Evolutionary conservation across 2,113 vertebrate genomes (phyloP).

Genomic region (Dermatemys mawii): DNA sequence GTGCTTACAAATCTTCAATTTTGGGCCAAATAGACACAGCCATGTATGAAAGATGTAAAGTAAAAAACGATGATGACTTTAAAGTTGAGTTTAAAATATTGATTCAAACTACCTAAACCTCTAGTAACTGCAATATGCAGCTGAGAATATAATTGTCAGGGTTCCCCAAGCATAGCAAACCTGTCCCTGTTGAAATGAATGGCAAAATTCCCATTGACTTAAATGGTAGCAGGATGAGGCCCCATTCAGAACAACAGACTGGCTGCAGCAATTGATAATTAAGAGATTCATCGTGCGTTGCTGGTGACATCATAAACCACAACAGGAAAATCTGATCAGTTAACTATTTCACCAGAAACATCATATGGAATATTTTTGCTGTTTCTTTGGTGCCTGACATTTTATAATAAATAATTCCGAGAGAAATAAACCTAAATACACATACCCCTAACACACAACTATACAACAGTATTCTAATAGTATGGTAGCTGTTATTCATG

Average conservation of each 20-base stretch:
- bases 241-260: background rate
- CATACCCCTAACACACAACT: background rate
- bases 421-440: background rate
- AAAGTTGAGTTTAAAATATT: constrained; percentile 12
- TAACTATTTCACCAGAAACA: background rate
- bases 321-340: background rate
- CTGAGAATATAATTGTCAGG: background rate
- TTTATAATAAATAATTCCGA: background rate
- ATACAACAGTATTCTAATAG: background rate
- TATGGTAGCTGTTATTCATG: background rate
- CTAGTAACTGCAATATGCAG: background rate
- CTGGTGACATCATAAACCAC: background rate
- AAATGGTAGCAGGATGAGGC: background rate
- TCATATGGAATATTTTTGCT: background rate
- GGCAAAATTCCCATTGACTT: background rate
- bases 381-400: background rate
- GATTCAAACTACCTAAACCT: constrained; percentile 44
- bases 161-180: background rate
- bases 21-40: background rate
- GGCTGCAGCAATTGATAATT: background rate
- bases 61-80: constrained; percentile 15
- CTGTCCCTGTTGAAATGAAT: background rate
- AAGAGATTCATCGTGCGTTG: background rate
- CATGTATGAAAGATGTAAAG: background rate
- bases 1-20: background rate